Conservation (phyloP, 2,113 vertebrate species). For the Dipodomys merriami region DNA sequence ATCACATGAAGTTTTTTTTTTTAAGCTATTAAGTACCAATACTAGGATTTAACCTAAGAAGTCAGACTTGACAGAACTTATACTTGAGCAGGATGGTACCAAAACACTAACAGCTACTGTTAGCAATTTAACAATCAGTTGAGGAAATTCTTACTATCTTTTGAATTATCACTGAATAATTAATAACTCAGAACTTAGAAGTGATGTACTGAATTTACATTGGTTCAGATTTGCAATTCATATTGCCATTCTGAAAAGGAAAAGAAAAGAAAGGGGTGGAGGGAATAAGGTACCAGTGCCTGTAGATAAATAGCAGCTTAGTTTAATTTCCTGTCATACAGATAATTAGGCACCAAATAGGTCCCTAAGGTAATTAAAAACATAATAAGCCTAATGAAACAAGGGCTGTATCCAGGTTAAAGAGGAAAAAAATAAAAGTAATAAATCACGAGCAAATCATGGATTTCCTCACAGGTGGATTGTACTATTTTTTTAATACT, state of each 20-base stretch:
- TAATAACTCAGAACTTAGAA: slow-evolving; percentile 38
- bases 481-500: not conserved
- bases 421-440: slow-evolving; percentile 61
- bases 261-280: not conserved
- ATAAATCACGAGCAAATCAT: slow-evolving; percentile 67
- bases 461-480: slow-evolving; percentile 35
- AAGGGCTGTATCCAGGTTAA: slow-evolving; percentile 52
- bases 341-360: slow-evolving; percentile 80
- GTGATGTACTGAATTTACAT: not conserved
- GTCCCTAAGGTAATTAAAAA: slow-evolving; percentile 76
- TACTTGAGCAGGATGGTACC: not conserved
- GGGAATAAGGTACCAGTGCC: slow-evolving; percentile 3
- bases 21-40: not conserved
- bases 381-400: slow-evolving; percentile 71
- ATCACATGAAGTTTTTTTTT: not conserved
- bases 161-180: not conserved
- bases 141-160: not conserved
- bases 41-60: not conserved
- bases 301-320: slow-evolving; percentile 61
- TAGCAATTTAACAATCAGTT: not conserved
- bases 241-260: not conserved
- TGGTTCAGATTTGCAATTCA: slow-evolving; percentile 54
- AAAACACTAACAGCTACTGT: not conserved
- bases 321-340: slow-evolving; percentile 76
- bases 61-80: not conserved